Base-by-base conservation (phyloP, 2,797 vertebrate species). In the Chaenodraco wilsoni region DNA sequence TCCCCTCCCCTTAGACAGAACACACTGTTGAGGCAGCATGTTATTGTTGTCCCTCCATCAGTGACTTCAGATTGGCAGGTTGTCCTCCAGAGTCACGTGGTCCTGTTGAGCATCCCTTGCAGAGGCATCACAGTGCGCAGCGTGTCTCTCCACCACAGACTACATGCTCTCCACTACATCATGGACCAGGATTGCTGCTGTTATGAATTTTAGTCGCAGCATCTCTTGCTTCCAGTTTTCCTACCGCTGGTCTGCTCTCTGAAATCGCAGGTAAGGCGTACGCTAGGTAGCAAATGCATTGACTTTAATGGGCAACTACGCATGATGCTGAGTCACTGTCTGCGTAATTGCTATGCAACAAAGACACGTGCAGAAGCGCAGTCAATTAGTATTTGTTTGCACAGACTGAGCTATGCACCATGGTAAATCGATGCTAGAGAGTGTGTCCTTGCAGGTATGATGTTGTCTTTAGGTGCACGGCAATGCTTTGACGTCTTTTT, bases 211-310 rank as follows among this genome's bases (percentile, higher is more conserved):
- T 84, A 83, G 88, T 62, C 79, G 79, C 82, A 65, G 75, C 65
- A 60, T 66, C 81, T 69, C 58, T 59, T n/a, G 55, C 68, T 40
- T 78, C 69, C 58, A 15, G 51, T 48, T 59, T 40, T 62, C 66
- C 70, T 12, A 12, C 75, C 72, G 74, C 84, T 58, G 79, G 76
- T 86, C 85, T n/a, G 81, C 81, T 79, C 88, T 83, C 71, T 17
- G 59, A 85, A 86, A 88, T 46, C 90, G 75, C 93, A 94, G 94
- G 94, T 95, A 91, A 78, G 91, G 50, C 33, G n/a, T 10, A 9
- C 13, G 23, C 16, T 3, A 0, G 21, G 0, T 57, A 11, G 8
- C 9, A 13, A 8, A 13, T 5, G 21, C 14, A 0, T 17, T 40
- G 61, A 71, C 69, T 57, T 60, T 16, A 17, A 41, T 46, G 16